Evolutionary conservation across 2,113 vertebrate genomes (phyloP).

Genomic region (Heterotilapia buettikoferi): DNA sequence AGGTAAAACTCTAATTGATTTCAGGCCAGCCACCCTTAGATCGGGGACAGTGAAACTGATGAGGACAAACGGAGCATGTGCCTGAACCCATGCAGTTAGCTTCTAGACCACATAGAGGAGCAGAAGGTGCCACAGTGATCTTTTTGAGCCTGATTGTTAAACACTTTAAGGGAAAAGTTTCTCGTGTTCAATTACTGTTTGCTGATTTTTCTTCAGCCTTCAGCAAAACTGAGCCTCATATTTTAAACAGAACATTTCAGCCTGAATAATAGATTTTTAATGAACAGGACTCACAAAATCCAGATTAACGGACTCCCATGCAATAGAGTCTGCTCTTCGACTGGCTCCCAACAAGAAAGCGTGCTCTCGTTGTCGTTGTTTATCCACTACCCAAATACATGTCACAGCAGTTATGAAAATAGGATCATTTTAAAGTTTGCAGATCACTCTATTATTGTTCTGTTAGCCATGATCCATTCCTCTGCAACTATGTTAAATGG

Average conservation of each 20-base stretch:
- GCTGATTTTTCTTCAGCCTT: not conserved
- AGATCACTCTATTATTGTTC: not conserved
- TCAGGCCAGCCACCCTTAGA: not conserved
- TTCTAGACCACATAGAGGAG: not conserved
- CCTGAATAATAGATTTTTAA: not conserved
- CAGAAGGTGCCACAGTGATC: not conserved
- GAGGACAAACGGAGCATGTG: not conserved
- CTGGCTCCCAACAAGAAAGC: not conserved
- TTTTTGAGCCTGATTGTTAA: not conserved
- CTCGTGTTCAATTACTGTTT: not conserved
- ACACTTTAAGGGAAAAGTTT: not conserved
- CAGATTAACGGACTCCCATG: not conserved
- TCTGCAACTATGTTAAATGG: not conserved
- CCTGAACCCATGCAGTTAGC: not conserved
- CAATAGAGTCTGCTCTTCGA: rapidly evolving
- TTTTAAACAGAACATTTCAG: not conserved
- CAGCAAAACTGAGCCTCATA: not conserved
- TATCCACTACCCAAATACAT: not conserved
- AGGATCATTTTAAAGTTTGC: not conserved
- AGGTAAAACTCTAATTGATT: not conserved
- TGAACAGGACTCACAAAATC: not conserved
- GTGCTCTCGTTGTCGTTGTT: not conserved
- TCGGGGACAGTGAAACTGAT: not conserved
- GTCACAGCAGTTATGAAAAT: not conserved
- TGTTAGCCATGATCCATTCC: not conserved